phyloP scores from a whole-genome alignment of 2,797 vertebrate species.

The Notoglanidium macrostoma region DNA sequence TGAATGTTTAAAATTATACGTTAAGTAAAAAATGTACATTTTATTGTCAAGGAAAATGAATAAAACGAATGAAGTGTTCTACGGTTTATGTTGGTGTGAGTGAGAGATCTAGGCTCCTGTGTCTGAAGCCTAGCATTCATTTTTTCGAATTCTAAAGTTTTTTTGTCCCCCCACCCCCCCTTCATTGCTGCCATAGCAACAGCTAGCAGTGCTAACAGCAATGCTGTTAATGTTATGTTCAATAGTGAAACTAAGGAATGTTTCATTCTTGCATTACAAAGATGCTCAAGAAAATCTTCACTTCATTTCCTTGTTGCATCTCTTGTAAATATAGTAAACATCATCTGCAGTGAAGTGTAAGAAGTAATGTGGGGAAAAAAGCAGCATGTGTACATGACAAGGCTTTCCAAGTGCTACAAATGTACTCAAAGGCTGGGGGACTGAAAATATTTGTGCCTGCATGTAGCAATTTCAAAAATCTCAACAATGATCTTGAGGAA shows the following conservation, averaged over 20 bases:
- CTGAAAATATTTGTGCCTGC: not conserved
- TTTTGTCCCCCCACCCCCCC: not conserved
- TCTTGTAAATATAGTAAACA: not conserved
- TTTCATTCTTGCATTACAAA: not conserved
- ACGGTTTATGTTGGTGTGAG: not conserved
- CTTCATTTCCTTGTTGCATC: not conserved
- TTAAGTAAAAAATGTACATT: not conserved
- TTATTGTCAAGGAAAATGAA: constrained; percentile 18
- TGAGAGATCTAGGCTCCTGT: not conserved
- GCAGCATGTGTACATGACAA: not conserved
- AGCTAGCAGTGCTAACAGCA: not conserved
- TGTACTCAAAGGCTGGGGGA: not conserved
- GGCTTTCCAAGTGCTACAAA: not conserved
- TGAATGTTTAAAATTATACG: constrained; percentile 37
- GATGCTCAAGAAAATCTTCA: not conserved
- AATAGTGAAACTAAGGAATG: not conserved
- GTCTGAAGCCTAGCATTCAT: not conserved
- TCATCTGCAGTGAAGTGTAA: not conserved
- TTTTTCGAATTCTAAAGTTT: too few species aligned
- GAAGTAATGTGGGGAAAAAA: not conserved
- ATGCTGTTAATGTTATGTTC: not conserved
- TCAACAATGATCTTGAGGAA: not conserved
- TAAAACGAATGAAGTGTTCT: constrained; percentile 26
- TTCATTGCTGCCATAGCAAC: not conserved
- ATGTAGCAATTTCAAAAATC: constrained; percentile 8